A percentile compares a stretch with the other conserved stretches of the same genome.
Conservation (phyloP, 2,113 vertebrate species). For the Gopherus evgoodei region DNA sequence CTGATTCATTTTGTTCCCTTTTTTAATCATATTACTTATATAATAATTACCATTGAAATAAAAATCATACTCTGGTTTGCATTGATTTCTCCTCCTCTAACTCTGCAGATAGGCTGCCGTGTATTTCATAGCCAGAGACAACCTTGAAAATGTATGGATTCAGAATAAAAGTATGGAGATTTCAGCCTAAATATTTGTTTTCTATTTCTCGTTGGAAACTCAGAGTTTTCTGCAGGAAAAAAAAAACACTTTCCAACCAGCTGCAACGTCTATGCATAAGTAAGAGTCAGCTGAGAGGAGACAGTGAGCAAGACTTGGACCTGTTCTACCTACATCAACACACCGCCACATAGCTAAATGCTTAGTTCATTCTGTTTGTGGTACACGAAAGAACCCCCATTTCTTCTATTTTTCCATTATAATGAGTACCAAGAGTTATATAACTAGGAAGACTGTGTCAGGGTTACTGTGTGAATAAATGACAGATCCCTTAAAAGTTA, state of each 20-base stretch:
- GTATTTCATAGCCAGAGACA: background rate
- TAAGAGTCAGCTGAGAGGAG: background rate
- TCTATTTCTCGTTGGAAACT: background rate
- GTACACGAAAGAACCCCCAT: background rate
- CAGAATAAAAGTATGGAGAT: background rate
- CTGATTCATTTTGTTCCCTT: background rate
- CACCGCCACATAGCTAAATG: background rate
- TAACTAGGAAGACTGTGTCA: background rate
- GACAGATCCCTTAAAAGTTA: background rate
- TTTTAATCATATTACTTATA: background rate
- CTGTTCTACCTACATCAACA: background rate
- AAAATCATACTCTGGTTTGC: conserved; percentile 17
- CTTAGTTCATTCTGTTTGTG: background rate
- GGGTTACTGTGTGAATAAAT: background rate
- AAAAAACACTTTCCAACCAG: background rate
- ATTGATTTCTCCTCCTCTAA: background rate
- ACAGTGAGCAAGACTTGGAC: rapidly evolving
- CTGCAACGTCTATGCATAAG: background rate
- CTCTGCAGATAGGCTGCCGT: background rate
- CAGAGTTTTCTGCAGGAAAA: background rate
- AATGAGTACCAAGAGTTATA: background rate
- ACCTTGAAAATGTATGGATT: background rate
- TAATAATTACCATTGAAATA: background rate
- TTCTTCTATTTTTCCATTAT: background rate
- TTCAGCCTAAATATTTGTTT: background rate